These are phyloP conservation scores for Chorisops tibialis DNA, from an alignment of 2,888 invertebrate species.

Conservation along the genomic window DNA sequence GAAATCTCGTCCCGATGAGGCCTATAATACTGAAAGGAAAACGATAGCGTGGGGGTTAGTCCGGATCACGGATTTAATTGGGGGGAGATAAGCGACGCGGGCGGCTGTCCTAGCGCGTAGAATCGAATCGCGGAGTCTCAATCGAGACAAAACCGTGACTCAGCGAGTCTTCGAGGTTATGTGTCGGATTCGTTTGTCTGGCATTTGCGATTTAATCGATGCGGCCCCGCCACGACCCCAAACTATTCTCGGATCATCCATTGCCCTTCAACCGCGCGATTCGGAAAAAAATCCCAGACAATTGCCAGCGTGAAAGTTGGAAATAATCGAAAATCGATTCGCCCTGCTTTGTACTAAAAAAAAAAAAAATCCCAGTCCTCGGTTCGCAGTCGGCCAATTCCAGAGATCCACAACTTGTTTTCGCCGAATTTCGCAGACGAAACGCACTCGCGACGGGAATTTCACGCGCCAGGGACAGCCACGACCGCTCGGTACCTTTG, in stretches of 20 bases:
- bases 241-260: background rate
- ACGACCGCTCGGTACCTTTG: constrained; percentile 1
- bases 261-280: background rate
- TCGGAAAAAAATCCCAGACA: background rate
- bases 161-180: constrained; percentile 30
- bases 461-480: background rate
- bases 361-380: too few relatives aligned
- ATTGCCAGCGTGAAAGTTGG: background rate
- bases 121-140: background rate
- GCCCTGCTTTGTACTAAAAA: constrained; percentile 12
- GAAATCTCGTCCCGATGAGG: background rate
- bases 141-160: constrained; percentile 27
- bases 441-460: background rate
- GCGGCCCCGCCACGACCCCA: background rate
- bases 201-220: background rate
- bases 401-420: background rate
- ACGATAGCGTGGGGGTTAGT: background rate
- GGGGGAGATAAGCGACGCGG: background rate
- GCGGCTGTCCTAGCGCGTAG: background rate
- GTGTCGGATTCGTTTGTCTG: constrained; percentile 8
- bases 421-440: background rate
- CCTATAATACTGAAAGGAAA: background rate
- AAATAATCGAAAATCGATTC: constrained; percentile 21
- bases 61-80: background rate
- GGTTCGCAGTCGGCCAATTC: too few relatives aligned